Conservation (phyloP, 2,888 invertebrate genomes). For the Keiferia lycopersicella region DNA sequence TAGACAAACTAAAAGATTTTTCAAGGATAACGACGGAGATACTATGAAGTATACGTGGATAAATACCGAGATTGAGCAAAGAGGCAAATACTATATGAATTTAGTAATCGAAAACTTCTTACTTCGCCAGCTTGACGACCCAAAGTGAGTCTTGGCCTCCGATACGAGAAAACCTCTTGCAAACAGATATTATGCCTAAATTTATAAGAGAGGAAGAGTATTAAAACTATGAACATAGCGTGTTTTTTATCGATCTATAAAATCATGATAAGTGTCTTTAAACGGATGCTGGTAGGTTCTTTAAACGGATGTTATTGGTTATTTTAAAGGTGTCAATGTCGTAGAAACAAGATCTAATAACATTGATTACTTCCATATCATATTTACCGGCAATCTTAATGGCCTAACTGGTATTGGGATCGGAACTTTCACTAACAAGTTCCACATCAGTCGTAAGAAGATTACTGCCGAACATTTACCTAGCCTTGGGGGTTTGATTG, state of each 20-base stretch:
- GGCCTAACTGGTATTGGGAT: neutral
- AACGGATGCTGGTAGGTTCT: conserved; percentile 16
- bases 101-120: too few relatives aligned
- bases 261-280: neutral
- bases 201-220: neutral
- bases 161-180: too few relatives aligned
- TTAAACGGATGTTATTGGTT: conserved; percentile 12
- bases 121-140: too few relatives aligned
- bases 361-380: neutral
- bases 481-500: neutral
- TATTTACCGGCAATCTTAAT: neutral
- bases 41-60: neutral
- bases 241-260: neutral
- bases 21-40: neutral
- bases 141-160: too few relatives aligned
- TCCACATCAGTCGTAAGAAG: neutral
- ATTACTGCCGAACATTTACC: neutral
- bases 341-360: conserved; percentile 7
- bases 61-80: neutral
- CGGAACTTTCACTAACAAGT: neutral
- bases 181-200: neutral
- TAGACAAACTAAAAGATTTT: neutral
- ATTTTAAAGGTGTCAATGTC: conserved; percentile 6
- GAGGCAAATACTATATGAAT: too few relatives aligned
- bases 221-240: neutral